Base-by-base conservation (phyloP, 2,113 vertebrate genomes). In the Nerophis lumbriciformis region DNA sequence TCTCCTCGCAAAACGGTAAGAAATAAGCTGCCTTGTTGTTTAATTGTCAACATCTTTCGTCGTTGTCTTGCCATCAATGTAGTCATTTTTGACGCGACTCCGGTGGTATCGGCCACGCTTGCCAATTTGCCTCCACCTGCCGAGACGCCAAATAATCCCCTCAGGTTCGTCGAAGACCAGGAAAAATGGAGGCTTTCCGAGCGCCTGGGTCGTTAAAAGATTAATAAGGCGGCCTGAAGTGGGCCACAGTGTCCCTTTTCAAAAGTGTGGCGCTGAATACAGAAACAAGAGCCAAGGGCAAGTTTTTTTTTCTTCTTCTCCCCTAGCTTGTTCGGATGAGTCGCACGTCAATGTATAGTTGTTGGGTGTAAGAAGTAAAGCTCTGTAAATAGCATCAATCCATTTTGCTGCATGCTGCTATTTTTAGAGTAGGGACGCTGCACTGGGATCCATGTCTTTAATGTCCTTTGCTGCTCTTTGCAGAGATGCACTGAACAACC, bases 381-480 rank as follows among this genome's bases (percentile, higher is more conserved):
- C 71, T 81, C 86, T 81, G 76, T 74, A 90, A 88, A 90, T 90
- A 88, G 89, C 85, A 85, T 69, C 77, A 73, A 71, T 86, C 81
- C 81, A 67, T 86, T 88, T 87, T 90, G 77, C 87, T 87, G 89
- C 89, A 87, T 83, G 84, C 63, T 83, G 76, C 90, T 90, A 91
- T 92, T 89, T 90, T 88, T 92, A 90, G 90, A 73, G 74, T 65
- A 6, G 71, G 77, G 79, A 86, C 85, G 83, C 87, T 82, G 90
- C 84, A 79, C 82, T 79, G 87, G 79, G 77, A 87, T 70, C 72
- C 68, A 51, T 76, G 82, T 68, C 80, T 83, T 84, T 80, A 77
- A 84, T 80, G 85, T 87, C 86, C 75, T 83, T 64, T 66, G 72
- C 74, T 76, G 85, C 75, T 85, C 81, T 81, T 85, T 37, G 19